Evolutionary conservation across 2,888 invertebrate species (phyloP), one percentile per base, ranked within the genome.

Genomic region (Tribolium freemani): DNA sequence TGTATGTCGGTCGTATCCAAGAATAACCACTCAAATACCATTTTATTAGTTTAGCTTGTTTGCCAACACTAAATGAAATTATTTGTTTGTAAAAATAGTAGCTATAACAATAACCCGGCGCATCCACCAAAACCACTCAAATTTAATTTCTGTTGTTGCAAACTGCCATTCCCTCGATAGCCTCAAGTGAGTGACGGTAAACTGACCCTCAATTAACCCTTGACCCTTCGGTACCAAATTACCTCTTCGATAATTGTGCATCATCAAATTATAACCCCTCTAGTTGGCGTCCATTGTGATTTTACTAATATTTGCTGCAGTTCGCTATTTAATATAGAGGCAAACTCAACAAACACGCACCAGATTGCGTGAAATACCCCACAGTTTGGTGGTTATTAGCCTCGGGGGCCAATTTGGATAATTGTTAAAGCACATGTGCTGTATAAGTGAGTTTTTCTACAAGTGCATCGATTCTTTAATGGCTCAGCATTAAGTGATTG

Each of bases 401-500:
- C 8, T 38, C 8, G 38, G n/a, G 38, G 5, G 38, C 8, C 38
- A 38, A 38, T 38, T 38, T 38, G n/a, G 38, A 38, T 38, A 38
- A 38, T 38, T 38, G 3, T 38, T 38, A 3, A 8, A 9, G 8
- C 38, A 38, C 3, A 38, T 38, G n/a, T n/a, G 9, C 31, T 31
- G 31, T 31, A 16, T 16, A 16, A 16, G 16, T 16, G 5, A 26
- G 0, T 38, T 38, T 38, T 38, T 38, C 38, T 38, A 38, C 38
- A n/a, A 38, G 9, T 38, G 3, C 38, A 38, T 38, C 8, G 38
- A 38, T 38, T 3, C 5, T 26, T 38, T 38, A 38, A 38, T n/a
- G 38, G 38, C 38, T 9, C n/a, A 26, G 16, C 31, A 10, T 51
- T 38, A 51, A 63, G 9, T 51, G 51, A 63, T 63, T 16, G 51